Percentiles rank a stretch among this genome's conserved stretches.
Evolutionary conservation across 2,797 vertebrate genomes (phyloP).

Genomic region (Hippopotamyrus pictus): DNA sequence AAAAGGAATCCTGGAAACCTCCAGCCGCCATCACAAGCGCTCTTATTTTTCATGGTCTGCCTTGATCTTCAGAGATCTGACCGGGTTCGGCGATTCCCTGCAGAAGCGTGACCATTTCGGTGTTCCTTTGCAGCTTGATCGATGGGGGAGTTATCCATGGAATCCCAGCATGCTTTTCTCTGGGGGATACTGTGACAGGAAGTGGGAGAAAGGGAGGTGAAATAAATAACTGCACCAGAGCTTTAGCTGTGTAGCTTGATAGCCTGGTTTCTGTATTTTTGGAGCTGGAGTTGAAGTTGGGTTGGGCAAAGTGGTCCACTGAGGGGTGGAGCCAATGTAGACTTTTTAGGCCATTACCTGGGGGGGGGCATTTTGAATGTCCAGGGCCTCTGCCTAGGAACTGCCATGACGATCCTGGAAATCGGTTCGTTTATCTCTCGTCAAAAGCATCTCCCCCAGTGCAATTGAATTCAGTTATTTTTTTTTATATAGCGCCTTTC

Average conservation of each 20-base stretch:
- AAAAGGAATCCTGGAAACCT: neutral
- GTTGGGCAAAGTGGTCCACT: neutral
- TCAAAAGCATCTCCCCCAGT: neutral
- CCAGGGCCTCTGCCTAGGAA: neutral
- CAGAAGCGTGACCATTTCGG: constrained; percentile 28
- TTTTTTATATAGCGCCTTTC: neutral
- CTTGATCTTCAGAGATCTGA: constrained; percentile 51
- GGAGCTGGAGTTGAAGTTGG: constrained; percentile 12
- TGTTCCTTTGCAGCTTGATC: constrained; percentile 51
- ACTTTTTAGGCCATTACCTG: neutral
- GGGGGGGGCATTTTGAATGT: neutral
- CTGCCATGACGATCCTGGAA: neutral
- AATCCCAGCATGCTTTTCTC: constrained; percentile 19
- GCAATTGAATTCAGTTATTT: neutral
- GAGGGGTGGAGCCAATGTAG: neutral
- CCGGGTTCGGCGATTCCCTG: constrained; percentile 36
- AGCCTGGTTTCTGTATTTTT: neutral
- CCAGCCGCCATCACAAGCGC: neutral
- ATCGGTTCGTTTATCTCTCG: neutral
- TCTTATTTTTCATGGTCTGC: neutral
- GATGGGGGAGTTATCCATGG: constrained; percentile 42
- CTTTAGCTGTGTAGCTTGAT: neutral
- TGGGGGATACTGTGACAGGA: neutral
- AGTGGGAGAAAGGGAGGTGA: neutral
- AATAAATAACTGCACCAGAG: neutral